These are phyloP conservation scores for Halcyon malimbica DNA, from an alignment of 2,113 vertebrate species.

Conservation along the genomic window DNA sequence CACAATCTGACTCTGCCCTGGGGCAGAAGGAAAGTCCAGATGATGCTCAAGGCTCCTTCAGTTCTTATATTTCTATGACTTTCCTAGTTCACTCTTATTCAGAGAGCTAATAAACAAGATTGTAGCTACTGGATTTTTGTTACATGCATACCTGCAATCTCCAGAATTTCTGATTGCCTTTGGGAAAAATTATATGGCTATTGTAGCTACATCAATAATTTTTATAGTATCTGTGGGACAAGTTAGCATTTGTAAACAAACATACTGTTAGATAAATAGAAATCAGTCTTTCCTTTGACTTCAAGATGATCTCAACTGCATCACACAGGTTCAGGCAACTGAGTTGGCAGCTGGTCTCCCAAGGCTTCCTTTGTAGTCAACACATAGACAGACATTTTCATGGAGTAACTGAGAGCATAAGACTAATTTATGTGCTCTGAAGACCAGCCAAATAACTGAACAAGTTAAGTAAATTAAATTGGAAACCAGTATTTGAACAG, in stretches of 20 bases:
- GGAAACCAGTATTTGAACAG: not conserved
- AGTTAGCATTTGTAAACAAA: conserved; percentile 44
- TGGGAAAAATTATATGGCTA: not conserved
- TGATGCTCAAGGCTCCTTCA: not conserved
- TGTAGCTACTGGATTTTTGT: not conserved
- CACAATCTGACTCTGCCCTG: not conserved
- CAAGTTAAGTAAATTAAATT: conserved; percentile 2
- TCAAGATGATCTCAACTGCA: not conserved
- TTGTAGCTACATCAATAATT: conserved; percentile 1
- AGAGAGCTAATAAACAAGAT: not conserved
- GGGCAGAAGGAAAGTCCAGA: not conserved
- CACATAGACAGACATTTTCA: not conserved
- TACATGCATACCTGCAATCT: not conserved
- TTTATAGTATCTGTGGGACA: not conserved
- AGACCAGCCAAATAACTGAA: not conserved
- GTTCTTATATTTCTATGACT: not conserved
- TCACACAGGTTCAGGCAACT: not conserved
- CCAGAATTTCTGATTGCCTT: not conserved
- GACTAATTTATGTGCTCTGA: not conserved
- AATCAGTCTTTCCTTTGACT: conserved; percentile 9
- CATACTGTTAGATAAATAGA: not conserved
- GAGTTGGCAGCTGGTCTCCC: not conserved
- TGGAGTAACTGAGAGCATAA: not conserved
- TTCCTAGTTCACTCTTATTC: not conserved
- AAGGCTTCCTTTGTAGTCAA: not conserved